phyloP scores from a whole-genome alignment of 1,140 invertebrate genomes.

The Drosophila sturtevanti region DNA sequence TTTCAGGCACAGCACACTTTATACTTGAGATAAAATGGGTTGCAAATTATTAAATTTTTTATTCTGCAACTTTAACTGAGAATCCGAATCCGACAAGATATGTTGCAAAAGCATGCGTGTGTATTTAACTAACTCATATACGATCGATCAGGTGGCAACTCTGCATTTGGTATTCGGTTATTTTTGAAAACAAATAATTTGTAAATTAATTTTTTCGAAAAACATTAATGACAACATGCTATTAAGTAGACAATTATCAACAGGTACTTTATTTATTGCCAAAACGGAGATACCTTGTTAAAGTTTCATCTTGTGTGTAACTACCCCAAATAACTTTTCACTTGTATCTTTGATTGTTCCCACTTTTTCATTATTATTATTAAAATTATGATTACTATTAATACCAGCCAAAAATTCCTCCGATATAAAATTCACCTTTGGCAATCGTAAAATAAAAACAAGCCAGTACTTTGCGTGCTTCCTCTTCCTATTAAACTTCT shows the following conservation, averaged over 20 bases:
- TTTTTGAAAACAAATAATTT: constrained; percentile 47
- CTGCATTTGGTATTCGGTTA: constrained; percentile 57
- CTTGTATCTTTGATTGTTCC: background rate
- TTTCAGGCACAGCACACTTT: constrained; percentile 6
- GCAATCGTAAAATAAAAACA: background rate
- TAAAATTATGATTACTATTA: too few species aligned
- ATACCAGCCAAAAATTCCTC: too few species aligned
- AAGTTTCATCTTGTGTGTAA: background rate
- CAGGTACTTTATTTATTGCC: background rate
- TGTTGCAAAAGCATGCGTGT: constrained; percentile 65
- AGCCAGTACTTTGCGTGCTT: background rate
- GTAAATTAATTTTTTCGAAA: background rate
- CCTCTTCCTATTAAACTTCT: constrained; percentile 37
- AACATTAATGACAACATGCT: too few species aligned
- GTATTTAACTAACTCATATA: constrained; percentile 54
- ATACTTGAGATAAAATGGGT: background rate
- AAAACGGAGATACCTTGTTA: background rate
- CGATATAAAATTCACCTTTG: too few species aligned
- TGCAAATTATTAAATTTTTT: background rate
- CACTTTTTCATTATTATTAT: too few species aligned
- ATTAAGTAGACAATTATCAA: background rate
- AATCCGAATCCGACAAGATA: constrained; percentile 48
- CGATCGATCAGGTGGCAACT: constrained; percentile 64
- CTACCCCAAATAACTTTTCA: background rate
- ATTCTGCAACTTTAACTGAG: constrained; percentile 43